Percentiles rank a stretch among this genome's conserved stretches.
phyloP scores from a whole-genome alignment of 2,113 vertebrate species.

The Ochotona curzoniae region DNA sequence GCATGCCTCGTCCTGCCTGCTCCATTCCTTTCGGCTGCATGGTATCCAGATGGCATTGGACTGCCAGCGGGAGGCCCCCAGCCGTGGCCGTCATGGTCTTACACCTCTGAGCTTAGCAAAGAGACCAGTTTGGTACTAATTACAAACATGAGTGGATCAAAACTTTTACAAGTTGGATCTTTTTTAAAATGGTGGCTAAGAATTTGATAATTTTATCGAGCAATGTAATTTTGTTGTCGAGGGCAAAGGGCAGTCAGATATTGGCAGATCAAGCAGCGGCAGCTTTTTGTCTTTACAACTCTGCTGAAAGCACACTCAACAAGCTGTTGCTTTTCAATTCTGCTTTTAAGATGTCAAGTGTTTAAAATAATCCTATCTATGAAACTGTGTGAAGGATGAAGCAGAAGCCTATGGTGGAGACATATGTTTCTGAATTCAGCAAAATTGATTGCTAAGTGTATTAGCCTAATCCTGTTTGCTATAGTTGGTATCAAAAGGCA shows the following conservation, averaged over 20 bases:
- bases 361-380: slow-evolving; percentile 72
- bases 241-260: slow-evolving; percentile 64
- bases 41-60: slow-evolving; percentile 65
- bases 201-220: slow-evolving; percentile 82
- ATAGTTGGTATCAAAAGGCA: slow-evolving; percentile 34
- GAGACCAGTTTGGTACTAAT: slow-evolving; percentile 80
- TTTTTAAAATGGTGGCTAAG: slow-evolving; percentile 66
- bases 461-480: slow-evolving; percentile 62
- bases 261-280: slow-evolving; percentile 65
- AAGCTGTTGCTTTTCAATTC: slow-evolving; percentile 31
- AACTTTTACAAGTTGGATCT: slow-evolving; percentile 68
- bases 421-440: slow-evolving; percentile 60
- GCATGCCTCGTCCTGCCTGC: slow-evolving; percentile 66
- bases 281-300: slow-evolving; percentile 75
- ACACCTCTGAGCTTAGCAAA: slow-evolving; percentile 68
- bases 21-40: slow-evolving; percentile 75
- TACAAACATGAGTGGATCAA: slow-evolving; percentile 64
- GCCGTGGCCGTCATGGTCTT: slow-evolving; percentile 55
- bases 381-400: slow-evolving; percentile 72
- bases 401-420: slow-evolving; percentile 70
- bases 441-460: slow-evolving; percentile 48
- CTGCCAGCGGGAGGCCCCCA: slow-evolving; percentile 61
- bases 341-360: slow-evolving; percentile 68
- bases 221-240: slow-evolving; percentile 82
- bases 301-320: slow-evolving; percentile 54